Evolutionary conservation across 2,797 vertebrate species (phyloP).

Genomic region (Lepus townsendii): DNA sequence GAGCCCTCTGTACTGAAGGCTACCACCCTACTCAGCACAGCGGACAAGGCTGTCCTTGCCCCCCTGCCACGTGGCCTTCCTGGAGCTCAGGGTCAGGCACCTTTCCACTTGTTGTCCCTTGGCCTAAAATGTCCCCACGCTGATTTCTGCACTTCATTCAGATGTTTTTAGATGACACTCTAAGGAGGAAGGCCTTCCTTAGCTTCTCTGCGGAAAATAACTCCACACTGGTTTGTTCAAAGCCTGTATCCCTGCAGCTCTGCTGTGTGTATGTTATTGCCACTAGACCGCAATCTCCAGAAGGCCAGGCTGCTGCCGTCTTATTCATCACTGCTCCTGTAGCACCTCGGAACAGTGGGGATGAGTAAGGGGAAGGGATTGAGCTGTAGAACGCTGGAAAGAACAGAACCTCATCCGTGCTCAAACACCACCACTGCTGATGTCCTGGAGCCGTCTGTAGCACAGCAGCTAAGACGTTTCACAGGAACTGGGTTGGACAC

Average conservation of each 20-base stretch:
- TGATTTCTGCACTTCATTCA: neutral
- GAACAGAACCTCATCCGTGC: neutral
- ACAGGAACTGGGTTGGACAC: too few relatives aligned
- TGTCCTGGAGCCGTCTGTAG: too few relatives aligned
- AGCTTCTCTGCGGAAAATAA: neutral
- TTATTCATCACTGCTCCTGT: too few relatives aligned
- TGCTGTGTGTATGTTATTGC: fast-evolving
- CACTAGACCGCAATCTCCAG: neutral
- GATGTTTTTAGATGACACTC: neutral
- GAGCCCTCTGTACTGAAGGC: neutral
- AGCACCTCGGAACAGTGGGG: neutral
- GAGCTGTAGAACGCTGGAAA: neutral
- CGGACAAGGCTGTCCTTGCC: fast-evolving
- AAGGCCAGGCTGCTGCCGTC: neutral
- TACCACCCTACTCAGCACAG: too few relatives aligned
- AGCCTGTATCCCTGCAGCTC: neutral
- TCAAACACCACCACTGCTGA: neutral
- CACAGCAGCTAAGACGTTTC: too few relatives aligned
- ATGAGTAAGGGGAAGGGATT: neutral
- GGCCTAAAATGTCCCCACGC: neutral
- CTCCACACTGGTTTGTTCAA: neutral
- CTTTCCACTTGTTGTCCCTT: neutral
- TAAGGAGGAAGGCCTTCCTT: neutral
- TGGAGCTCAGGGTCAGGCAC: neutral
- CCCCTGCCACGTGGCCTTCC: fast-evolving